These are phyloP conservation scores for Limanda limanda DNA, from an alignment of 2,113 vertebrate species.

Conservation along the genomic window DNA sequence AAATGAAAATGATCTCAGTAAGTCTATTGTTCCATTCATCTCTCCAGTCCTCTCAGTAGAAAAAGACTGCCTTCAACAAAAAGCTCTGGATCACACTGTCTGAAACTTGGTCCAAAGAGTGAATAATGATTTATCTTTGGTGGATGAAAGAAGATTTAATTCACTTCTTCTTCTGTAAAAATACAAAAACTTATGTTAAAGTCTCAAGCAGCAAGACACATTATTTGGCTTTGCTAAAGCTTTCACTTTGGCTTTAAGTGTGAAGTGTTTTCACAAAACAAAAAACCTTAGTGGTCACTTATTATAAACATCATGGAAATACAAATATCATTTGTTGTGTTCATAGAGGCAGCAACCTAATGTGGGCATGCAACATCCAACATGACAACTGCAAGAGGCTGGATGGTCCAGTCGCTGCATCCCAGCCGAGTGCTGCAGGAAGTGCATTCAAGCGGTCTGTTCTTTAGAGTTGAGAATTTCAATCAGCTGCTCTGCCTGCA, in stretches of 20 bases:
- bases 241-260: constrained; percentile 3
- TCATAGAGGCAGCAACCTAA: neutral
- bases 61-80: neutral
- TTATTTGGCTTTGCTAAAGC: constrained; percentile 19
- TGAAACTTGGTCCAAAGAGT: constrained; percentile 19
- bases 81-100: neutral
- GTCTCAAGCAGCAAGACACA: neutral
- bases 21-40: neutral
- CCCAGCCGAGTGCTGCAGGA: neutral
- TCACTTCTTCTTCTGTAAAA: constrained; percentile 3
- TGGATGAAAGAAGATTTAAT: neutral
- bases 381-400: neutral
- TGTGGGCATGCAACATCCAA: constrained; percentile 6
- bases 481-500: constrained; percentile 82
- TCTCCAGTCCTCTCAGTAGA: neutral
- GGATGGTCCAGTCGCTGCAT: neutral
- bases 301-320: neutral
- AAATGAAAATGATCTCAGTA: neutral
- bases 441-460: constrained; percentile 36
- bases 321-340: neutral
- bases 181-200: neutral
- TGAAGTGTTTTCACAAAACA: neutral
- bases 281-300: neutral
- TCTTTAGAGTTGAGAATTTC: constrained; percentile 77
- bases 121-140: neutral